phyloP scores from a whole-genome alignment of 1,140 invertebrate genomes.

The Achatina immaculata region DNA sequence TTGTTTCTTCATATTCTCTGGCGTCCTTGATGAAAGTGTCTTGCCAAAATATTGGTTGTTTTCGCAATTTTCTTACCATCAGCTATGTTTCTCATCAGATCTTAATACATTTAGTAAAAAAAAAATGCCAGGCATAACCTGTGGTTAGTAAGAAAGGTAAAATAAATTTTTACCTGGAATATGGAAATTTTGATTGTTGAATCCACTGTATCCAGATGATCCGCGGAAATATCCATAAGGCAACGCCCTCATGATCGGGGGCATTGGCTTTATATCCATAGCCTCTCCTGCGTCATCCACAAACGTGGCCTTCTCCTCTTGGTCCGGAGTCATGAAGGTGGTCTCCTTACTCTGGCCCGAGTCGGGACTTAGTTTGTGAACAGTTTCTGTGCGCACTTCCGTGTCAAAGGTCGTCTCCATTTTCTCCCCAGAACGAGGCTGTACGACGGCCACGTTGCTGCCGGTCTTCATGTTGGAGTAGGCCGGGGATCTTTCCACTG shows the following conservation, averaged over 20 bases:
- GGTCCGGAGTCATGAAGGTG: conserved; percentile 50
- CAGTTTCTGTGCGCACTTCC: conserved; percentile 65
- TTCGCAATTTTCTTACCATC: no score
- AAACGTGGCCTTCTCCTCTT: conserved; percentile 66
- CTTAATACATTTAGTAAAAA: no score
- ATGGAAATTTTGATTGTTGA: conserved; percentile 58
- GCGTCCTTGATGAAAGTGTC: no score
- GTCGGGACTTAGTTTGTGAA: conserved; percentile 48
- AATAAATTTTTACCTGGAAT: conserved; percentile 50
- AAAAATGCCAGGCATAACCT: no score
- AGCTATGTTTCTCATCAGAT: no score
- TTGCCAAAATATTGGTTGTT: no score
- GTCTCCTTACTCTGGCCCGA: conserved; percentile 42
- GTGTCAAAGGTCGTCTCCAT: conserved; percentile 70
- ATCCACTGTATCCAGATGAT: conserved; percentile 53
- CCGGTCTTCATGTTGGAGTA: no score
- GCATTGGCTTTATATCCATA: conserved; percentile 90
- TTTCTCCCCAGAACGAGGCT: conserved; percentile 67
- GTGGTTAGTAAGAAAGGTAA: no score
- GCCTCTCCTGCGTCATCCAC: conserved; percentile 83
- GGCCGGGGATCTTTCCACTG: no score
- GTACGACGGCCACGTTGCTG: conserved; percentile 67
- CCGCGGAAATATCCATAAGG: conserved; percentile 63
- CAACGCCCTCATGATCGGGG: conserved; percentile 79
- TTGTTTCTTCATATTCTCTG: no score